Evolutionary conservation across 1,140 invertebrate genomes (phyloP).

Genomic region (Megalopta genalis): DNA sequence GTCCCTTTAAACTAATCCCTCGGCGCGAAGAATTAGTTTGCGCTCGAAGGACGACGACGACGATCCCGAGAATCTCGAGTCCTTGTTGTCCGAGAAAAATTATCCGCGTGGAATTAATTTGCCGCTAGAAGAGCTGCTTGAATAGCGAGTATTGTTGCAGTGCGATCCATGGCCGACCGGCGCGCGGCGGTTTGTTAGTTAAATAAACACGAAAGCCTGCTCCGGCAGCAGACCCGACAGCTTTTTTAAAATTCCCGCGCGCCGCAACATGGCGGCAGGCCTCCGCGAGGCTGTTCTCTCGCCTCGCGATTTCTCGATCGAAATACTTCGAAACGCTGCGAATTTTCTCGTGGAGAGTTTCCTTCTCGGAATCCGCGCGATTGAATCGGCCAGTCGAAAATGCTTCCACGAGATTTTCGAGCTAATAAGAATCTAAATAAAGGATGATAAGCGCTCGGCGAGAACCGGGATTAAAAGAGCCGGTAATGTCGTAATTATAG

Average conservation of each 20-base stretch:
- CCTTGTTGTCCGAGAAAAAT: not conserved
- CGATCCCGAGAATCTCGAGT: not conserved
- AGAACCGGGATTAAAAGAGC: constrained; percentile 36
- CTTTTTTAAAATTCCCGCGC: constrained; percentile 19
- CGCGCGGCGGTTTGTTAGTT: constrained; percentile 71
- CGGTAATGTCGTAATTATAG: constrained; percentile 27
- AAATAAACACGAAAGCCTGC: constrained; percentile 71
- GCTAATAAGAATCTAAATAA: constrained; percentile 7
- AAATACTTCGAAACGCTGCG: too few species aligned
- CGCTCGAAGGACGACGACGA: constrained; percentile 1
- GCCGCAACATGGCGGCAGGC: constrained; percentile 45
- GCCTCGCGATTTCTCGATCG: too few species aligned
- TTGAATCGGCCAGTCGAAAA: not conserved
- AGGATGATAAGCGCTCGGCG: constrained; percentile 6
- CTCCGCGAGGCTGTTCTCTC: too few species aligned
- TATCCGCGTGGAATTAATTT: not conserved
- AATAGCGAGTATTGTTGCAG: not conserved
- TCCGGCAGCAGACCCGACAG: constrained; percentile 65
- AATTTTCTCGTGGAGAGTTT: too few species aligned
- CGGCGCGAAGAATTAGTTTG: constrained; percentile 54
- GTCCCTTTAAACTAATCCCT: constrained; percentile 67
- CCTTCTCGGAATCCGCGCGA: not conserved
- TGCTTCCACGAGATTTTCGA: too few species aligned
- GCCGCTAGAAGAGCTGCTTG: not conserved
- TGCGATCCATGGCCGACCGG: constrained; percentile 1